A percentile compares a stretch with the other conserved stretches of the same genome.
Conservation (phyloP, 2,888 invertebrate genomes). For the Synergus japonicus region DNA sequence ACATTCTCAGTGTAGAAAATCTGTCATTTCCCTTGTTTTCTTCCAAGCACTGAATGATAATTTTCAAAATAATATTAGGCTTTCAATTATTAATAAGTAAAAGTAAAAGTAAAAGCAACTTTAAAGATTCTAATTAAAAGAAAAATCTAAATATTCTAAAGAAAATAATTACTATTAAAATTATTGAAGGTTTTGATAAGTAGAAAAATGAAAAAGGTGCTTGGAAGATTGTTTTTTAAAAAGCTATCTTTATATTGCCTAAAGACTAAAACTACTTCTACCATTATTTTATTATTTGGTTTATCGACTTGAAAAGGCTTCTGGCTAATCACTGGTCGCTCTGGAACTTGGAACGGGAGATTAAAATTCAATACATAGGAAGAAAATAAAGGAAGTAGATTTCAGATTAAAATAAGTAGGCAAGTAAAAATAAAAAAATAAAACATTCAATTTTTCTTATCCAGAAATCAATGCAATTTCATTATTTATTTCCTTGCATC, state of each 20-base stretch:
- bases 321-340: slow-evolving; percentile 16
- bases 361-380: not conserved
- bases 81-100: not conserved
- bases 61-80: not conserved
- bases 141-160: not conserved
- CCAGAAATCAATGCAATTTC: not conserved
- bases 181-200: not conserved
- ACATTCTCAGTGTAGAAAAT: slow-evolving; percentile 1
- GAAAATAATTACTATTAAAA: not conserved
- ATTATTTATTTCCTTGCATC: not conserved
- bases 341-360: slow-evolving; percentile 11
- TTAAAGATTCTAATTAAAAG: not conserved
- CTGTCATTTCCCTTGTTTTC: not conserved
- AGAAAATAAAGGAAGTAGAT: not conserved
- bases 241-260: not conserved
- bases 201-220: not conserved
- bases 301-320: slow-evolving; percentile 2
- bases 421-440: not conserved
- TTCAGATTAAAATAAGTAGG: not conserved
- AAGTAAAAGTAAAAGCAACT: not conserved
- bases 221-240: not conserved
- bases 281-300: slow-evolving; percentile 2
- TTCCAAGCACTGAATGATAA: not conserved
- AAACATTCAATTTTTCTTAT: not conserved
- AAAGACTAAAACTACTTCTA: slow-evolving; percentile 27